Percentiles rank a stretch among this genome's conserved stretches.
These are phyloP conservation scores for Semicossyphus pulcher DNA, from an alignment of 2,113 vertebrate species.

Conservation along the genomic window DNA sequence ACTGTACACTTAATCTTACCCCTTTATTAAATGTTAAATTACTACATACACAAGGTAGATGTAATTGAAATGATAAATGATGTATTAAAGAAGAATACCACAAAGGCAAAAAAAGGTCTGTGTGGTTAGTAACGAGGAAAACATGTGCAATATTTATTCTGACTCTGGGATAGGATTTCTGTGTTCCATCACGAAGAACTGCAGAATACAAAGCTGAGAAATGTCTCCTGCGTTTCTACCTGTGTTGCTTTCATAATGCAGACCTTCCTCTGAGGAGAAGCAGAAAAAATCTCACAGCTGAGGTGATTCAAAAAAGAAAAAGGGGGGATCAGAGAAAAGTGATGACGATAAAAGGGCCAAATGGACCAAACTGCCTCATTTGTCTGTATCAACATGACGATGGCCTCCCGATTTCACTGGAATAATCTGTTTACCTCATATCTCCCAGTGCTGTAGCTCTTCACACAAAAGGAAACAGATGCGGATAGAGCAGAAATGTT, in stretches of 20 bases:
- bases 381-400: conserved; percentile 32
- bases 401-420: conserved; percentile 60
- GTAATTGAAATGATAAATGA: conserved; percentile 13
- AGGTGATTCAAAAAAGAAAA: conserved; percentile 40
- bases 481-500: conserved; percentile 45
- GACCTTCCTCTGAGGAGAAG: neutral
- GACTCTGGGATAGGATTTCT: conserved; percentile 17
- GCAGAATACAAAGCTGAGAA: conserved; percentile 4
- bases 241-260: neutral
- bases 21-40: too few species aligned
- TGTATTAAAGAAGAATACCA: conserved; percentile 16
- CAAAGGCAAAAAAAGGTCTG: neutral
- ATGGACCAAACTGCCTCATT: conserved; percentile 50
- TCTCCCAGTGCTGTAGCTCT: conserved; percentile 45
- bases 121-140: conserved; percentile 12
- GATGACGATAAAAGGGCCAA: conserved; percentile 23
- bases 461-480: conserved; percentile 61
- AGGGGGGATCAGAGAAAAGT: conserved; percentile 25
- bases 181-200: conserved; percentile 20
- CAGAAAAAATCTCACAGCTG: conserved; percentile 23
- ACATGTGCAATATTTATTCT: conserved; percentile 31
- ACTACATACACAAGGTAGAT: conserved; percentile 13
- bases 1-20: too few species aligned
- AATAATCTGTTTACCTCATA: conserved; percentile 70
- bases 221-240: conserved; percentile 12